phyloP scores from a whole-genome alignment of 2,888 invertebrate genomes.

The Pinctada fucata region DNA sequence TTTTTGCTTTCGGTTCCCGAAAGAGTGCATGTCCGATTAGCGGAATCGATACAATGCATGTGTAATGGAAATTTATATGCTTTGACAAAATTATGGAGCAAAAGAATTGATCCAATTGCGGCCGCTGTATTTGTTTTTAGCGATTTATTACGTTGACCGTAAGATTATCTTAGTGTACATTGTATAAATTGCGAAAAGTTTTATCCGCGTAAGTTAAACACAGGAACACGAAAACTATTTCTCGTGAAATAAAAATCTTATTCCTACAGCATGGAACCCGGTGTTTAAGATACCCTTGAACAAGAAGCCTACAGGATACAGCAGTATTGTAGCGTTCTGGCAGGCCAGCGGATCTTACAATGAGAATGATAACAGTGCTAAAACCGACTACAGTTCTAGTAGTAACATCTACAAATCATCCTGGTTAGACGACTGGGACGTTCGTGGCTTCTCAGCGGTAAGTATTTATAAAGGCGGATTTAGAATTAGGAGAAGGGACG shows the following conservation, averaged over 20 bases:
- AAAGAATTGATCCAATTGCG: too few relatives aligned
- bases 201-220: too few relatives aligned
- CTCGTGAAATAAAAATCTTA: neutral
- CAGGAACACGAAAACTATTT: neutral
- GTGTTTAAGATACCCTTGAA: slow-evolving; percentile 47
- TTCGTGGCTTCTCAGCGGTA: slow-evolving; percentile 54
- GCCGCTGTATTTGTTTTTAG: neutral
- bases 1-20: too few relatives aligned
- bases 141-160: too few relatives aligned
- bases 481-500: neutral
- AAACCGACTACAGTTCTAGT: slow-evolving; percentile 40
- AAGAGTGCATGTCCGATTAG: too few relatives aligned
- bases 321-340: slow-evolving; percentile 31
- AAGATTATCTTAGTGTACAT: neutral
- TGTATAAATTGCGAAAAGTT: too few relatives aligned
- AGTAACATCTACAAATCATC: slow-evolving; percentile 50
- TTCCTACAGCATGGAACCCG: slow-evolving; percentile 50
- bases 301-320: slow-evolving; percentile 19
- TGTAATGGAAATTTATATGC: too few relatives aligned
- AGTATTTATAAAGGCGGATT: slow-evolving; percentile 14
- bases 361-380: slow-evolving; percentile 32
- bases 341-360: slow-evolving; percentile 22
- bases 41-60: too few relatives aligned
- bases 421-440: slow-evolving; percentile 50
- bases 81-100: too few relatives aligned